Percentiles rank a stretch among this genome's conserved stretches.
Evolutionary conservation across 2,888 invertebrate genomes (phyloP).

Genomic region (Xestia xanthographa): DNA sequence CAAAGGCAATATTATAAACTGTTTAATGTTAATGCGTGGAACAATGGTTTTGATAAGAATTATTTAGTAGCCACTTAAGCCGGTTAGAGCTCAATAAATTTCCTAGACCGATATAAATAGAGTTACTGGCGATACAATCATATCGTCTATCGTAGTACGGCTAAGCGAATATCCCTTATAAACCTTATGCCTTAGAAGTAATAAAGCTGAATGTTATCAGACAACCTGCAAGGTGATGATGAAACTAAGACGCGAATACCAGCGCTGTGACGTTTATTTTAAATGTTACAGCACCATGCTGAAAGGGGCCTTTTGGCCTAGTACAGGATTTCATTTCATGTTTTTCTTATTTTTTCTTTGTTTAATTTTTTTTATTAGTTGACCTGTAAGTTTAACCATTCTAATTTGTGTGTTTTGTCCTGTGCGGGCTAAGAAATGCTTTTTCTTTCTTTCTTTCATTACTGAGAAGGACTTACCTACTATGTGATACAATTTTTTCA

Average conservation of each 20-base stretch:
- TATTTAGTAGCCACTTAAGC: conserved; percentile 61
- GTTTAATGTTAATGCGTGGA: conserved; percentile 60
- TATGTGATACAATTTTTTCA: neutral
- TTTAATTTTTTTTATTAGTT: too few relatives aligned
- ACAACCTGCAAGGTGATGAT: conserved; percentile 13
- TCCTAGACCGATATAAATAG: conserved; percentile 56
- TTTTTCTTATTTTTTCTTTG: too few relatives aligned
- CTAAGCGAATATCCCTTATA: conserved; percentile 44
- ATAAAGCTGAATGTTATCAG: conserved; percentile 26
- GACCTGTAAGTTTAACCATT: too few relatives aligned
- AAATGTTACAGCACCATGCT: too few relatives aligned
- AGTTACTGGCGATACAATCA: conserved; percentile 60
- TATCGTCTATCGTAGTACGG: conserved; percentile 57
- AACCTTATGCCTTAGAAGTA: conserved; percentile 15
- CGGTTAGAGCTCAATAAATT: conserved; percentile 56
- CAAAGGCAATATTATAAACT: conserved; percentile 60
- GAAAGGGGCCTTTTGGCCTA: too few relatives aligned
- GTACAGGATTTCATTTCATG: too few relatives aligned
- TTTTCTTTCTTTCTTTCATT: too few relatives aligned
- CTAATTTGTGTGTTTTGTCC: too few relatives aligned
- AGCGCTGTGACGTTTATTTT: too few relatives aligned
- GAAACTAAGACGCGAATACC: conserved; percentile 1
- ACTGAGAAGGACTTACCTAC: neutral
- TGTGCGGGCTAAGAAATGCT: too few relatives aligned
- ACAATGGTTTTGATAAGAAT: conserved; percentile 64